Evolutionary conservation across 2,888 invertebrate genomes (phyloP).

Genomic region (Criorhina ranunculi): DNA sequence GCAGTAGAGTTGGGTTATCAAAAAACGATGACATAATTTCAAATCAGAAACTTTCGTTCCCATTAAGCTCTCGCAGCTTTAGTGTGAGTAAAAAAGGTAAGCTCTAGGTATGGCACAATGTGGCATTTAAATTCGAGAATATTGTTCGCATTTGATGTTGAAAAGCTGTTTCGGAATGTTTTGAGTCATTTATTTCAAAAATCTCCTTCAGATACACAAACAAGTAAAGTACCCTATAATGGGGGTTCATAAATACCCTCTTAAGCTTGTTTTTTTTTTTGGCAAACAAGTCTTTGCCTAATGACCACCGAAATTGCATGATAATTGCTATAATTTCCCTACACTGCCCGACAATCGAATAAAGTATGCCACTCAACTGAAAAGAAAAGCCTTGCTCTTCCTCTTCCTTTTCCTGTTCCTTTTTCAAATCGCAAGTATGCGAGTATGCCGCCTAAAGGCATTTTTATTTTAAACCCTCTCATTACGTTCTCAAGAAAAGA

Average conservation of each 20-base stretch:
- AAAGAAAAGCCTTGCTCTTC: constrained; percentile 7
- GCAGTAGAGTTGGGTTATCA: no score
- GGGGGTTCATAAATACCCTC: constrained; percentile 39
- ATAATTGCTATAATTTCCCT: constrained; percentile 61
- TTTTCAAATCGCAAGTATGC: constrained; percentile 17
- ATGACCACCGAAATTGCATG: constrained; percentile 56
- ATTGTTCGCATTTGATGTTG: no score
- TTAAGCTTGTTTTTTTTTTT: constrained; percentile 10
- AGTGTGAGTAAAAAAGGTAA: no score
- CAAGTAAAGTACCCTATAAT: constrained; percentile 6
- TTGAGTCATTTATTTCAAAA: no score
- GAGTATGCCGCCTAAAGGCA: constrained; percentile 46
- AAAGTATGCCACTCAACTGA: constrained; percentile 57
- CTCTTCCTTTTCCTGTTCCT: constrained; percentile 2
- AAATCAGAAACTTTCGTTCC: no score
- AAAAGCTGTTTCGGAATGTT: no score
- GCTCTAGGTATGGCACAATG: no score
- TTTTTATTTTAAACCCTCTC: constrained; percentile 47
- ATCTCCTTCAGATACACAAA: no score
- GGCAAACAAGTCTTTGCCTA: constrained; percentile 37
- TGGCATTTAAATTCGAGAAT: no score
- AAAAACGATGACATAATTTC: no score
- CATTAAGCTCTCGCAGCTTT: no score
- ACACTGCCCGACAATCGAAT: constrained; percentile 55
- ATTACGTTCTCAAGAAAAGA: constrained; percentile 65